A percentile compares a stretch with the other conserved stretches of the same genome.
These are phyloP conservation scores for Lymantria dispar DNA, from an alignment of 2,888 invertebrate species.

Conservation along the genomic window DNA sequence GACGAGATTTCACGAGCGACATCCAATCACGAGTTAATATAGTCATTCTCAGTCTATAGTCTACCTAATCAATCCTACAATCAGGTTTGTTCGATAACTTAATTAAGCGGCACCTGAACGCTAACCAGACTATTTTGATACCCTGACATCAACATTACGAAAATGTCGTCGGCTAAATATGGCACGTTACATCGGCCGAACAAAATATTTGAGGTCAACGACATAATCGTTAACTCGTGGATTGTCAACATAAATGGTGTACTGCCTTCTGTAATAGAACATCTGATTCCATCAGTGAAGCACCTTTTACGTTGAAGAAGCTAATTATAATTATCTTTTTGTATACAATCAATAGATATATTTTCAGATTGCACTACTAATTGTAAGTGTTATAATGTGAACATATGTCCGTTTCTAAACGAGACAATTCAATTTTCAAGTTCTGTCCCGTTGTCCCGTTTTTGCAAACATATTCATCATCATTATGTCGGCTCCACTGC, in stretches of 20 bases:
- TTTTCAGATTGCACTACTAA: no score
- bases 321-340: no score
- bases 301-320: neutral
- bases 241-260: conserved; percentile 1
- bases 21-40: neutral
- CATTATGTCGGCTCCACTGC: no score
- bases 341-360: no score
- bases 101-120: neutral
- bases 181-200: neutral
- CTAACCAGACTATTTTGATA: neutral
- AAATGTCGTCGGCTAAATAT: conserved; percentile 2
- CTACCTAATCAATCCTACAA: neutral
- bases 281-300: neutral
- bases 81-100: no score
- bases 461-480: no score
- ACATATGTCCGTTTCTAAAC: no score
- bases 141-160: neutral
- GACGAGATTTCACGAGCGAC: no score
- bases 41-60: neutral
- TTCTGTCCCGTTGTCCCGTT: no score
- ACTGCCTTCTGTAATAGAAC: neutral
- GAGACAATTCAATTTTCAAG: no score
- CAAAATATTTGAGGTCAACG: neutral
- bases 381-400: no score
- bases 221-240: neutral